These are phyloP conservation scores for Cyanoliseus patagonus DNA, from an alignment of 2,113 vertebrate species.

Conservation along the genomic window DNA sequence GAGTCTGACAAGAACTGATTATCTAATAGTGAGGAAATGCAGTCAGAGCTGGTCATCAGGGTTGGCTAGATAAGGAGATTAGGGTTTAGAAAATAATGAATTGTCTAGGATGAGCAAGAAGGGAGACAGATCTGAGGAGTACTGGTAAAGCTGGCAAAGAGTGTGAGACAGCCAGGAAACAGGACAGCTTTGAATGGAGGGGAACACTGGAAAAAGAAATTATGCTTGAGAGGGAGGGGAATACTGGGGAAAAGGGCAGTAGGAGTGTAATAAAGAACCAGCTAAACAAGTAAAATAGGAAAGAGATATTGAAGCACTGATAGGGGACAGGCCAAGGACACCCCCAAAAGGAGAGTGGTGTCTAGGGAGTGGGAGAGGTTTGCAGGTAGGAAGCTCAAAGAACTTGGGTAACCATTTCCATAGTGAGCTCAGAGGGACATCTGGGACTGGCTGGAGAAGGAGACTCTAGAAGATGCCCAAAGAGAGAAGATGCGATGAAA, in stretches of 20 bases:
- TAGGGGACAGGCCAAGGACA: neutral
- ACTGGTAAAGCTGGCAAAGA: neutral
- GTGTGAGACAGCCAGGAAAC: neutral
- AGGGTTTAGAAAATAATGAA: neutral
- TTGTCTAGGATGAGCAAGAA: neutral
- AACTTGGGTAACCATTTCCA: neutral
- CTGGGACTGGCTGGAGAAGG: neutral
- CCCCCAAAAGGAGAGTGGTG: neutral
- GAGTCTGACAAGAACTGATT: neutral
- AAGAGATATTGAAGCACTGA: neutral
- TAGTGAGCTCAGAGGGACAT: neutral
- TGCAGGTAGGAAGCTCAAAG: neutral
- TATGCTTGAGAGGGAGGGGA: neutral
- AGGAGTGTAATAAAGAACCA: neutral
- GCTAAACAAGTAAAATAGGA: neutral
- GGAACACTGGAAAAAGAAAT: neutral
- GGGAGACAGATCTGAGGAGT: neutral
- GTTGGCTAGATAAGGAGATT: neutral
- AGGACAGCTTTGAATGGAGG: neutral
- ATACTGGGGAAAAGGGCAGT: neutral
- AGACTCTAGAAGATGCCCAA: neutral
- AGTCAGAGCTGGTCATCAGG: neutral
- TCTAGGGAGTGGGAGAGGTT: neutral
- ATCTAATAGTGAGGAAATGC: neutral
- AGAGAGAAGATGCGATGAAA: neutral